Conservation (phyloP, 2,888 invertebrate species). For the Pristionchus maxplancki region DNA sequence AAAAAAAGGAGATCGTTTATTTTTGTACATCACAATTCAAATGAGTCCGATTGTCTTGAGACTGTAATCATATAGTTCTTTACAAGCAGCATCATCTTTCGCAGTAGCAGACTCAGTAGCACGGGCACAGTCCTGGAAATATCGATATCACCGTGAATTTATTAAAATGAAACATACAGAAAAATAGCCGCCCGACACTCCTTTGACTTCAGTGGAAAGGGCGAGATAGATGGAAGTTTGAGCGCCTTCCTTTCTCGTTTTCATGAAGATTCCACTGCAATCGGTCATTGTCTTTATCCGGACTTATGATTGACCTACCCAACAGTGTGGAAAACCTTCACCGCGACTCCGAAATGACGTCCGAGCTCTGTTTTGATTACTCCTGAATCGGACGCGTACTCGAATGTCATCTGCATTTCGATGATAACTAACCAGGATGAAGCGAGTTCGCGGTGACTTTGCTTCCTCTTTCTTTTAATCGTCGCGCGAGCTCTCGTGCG, state of each 20-base stretch:
- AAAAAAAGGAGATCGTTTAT: not conserved
- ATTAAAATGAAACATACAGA: too few species aligned
- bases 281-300: not conserved
- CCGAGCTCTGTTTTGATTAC: conserved; percentile 3
- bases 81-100: not conserved
- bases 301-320: not conserved
- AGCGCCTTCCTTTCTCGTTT: conserved; percentile 88
- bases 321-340: not conserved
- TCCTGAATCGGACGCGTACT: too few species aligned
- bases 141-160: too few species aligned
- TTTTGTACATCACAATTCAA: not conserved
- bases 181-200: conserved; percentile 87
- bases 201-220: conserved; percentile 85
- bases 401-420: too few species aligned
- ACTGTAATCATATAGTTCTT: too few species aligned
- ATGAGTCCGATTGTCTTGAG: not conserved
- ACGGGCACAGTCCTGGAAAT: not conserved
- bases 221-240: conserved; percentile 87
- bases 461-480: not conserved
- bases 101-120: not conserved
- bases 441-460: not conserved
- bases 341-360: not conserved
- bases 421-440: not conserved
- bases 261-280: conserved; percentile 77
- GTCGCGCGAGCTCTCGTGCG: not conserved